A percentile compares a stretch with the other conserved stretches of the same genome.
Evolutionary conservation across 2,113 vertebrate genomes (phyloP).

Genomic region (Elephas maximus): DNA sequence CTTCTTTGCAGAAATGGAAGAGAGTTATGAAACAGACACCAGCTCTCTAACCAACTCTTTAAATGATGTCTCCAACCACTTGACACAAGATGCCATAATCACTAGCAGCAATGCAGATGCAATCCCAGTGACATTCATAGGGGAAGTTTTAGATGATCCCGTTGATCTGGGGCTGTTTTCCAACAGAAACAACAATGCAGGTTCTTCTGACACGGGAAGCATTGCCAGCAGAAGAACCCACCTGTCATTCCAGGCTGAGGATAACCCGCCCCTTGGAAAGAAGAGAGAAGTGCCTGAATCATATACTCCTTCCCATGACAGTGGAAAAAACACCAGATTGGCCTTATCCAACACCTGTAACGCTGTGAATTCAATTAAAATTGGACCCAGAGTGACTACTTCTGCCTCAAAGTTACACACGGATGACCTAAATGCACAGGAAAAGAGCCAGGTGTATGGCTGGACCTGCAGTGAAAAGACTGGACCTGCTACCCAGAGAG

Average conservation of each 20-base stretch:
- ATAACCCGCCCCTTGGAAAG: constrained; percentile 56
- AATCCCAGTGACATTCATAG: constrained; percentile 96
- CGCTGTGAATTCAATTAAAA: constrained; percentile 10
- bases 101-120: constrained; percentile 85
- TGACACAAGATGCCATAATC: constrained; percentile 44
- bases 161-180: constrained; percentile 72
- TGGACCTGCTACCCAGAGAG: constrained; percentile 54
- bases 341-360: not conserved
- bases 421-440: constrained; percentile 52
- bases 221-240: not conserved
- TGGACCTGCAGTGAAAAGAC: constrained; percentile 51
- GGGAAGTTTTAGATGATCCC: constrained; percentile 80
- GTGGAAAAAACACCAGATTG: constrained; percentile 48
- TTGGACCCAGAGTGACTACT: constrained; percentile 39
- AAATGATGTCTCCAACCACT: constrained; percentile 10
- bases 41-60: constrained; percentile 77
- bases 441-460: constrained; percentile 36
- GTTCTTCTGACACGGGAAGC: constrained; percentile 78
- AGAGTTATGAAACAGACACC: constrained; percentile 67
- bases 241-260: constrained; percentile 26
- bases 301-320: constrained; percentile 1
- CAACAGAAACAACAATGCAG: constrained; percentile 92
- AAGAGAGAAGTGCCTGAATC: constrained; percentile 50
- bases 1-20: constrained; percentile 86
- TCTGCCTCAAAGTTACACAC: not conserved